Evolutionary conservation across 2,888 invertebrate genomes (phyloP), one percentile per base, ranked within the genome.

Genomic region (Stramonita haemastoma): DNA sequence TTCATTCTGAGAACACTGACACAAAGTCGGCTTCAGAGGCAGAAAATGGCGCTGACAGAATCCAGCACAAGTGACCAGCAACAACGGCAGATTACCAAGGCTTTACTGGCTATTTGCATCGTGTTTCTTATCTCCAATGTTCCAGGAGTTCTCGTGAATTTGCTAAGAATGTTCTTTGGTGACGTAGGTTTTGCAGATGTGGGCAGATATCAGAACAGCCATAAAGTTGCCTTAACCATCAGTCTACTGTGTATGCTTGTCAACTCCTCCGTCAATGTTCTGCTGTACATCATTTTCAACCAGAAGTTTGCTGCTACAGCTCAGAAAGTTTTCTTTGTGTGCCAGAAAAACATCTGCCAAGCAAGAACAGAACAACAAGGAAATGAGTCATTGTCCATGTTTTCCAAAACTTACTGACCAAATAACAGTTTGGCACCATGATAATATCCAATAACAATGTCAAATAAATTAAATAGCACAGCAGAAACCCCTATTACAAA

Each of bases 251-350:
- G 70, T 73, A 87, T 73, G 57, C 32, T 87, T 1, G 19, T 87
- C 46, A 87, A 66, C 87, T 66, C 70, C 87, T 66, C 70, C 36
- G 70, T 87, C 32, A 87, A 66, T 73, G 19, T 87, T 4, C 6
- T 83, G 81, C 46, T n/a, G 26, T 83, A 83, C 81, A 26, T 83
- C 81, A 46, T 83, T n/a, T 83, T 83, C 81, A 83, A 83, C 29
- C 36, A 22, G 17, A 36, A 83, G 36, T 83, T 83, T 83, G 46
- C 81, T 1, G 36, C 81, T 22, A 83, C 81, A 11, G 36, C 22
- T 22, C 81, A 36, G 19, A 22, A 83, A 46, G 6, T 83, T 13
- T 46, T 83, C 8, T 46, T 46, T 8, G 2, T 46, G 8, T 46
- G 46, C 46, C 46, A 46, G 46, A 46, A 46, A 46, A 46, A 8